Evolutionary conservation across 2,113 vertebrate species (phyloP).

Genomic region (Oryzias melastigma): DNA sequence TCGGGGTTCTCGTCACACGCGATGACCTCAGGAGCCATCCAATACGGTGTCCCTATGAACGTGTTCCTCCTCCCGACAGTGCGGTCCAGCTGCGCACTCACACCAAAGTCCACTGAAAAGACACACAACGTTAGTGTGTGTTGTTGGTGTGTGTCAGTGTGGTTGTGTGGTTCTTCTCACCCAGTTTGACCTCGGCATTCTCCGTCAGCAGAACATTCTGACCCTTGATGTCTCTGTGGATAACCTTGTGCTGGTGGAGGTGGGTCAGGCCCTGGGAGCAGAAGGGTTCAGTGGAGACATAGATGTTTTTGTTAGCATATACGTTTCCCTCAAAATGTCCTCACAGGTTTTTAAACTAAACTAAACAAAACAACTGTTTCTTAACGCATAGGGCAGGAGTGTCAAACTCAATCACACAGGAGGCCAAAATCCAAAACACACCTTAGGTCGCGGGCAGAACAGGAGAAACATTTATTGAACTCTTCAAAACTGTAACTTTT

Average conservation of each 20-base stretch:
- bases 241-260: constrained; percentile 98
- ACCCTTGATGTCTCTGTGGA: constrained; percentile 98
- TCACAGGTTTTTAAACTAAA: too few species aligned
- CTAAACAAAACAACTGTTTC: too few species aligned
- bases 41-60: constrained; percentile 98
- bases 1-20: constrained; percentile 97
- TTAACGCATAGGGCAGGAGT: too few species aligned
- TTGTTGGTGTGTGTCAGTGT: too few species aligned
- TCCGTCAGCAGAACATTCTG: constrained; percentile 97
- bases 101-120: constrained; percentile 91
- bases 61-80: constrained; percentile 96
- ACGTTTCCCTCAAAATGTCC: too few species aligned
- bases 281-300: not conserved
- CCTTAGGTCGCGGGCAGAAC: too few species aligned
- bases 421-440: too few species aligned
- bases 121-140: constrained; percentile 4
- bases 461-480: too few species aligned
- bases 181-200: constrained; percentile 97
- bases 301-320: not conserved
- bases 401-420: too few species aligned
- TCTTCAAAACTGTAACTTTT: too few species aligned
- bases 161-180: constrained; percentile 69
- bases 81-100: constrained; percentile 95
- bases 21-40: constrained; percentile 99
- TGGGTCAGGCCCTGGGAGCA: constrained; percentile 91